Percentiles rank a stretch among this genome's conserved stretches.
These are phyloP conservation scores for Pollenia angustigena DNA, from an alignment of 2,888 invertebrate genomes.

Conservation along the genomic window DNA sequence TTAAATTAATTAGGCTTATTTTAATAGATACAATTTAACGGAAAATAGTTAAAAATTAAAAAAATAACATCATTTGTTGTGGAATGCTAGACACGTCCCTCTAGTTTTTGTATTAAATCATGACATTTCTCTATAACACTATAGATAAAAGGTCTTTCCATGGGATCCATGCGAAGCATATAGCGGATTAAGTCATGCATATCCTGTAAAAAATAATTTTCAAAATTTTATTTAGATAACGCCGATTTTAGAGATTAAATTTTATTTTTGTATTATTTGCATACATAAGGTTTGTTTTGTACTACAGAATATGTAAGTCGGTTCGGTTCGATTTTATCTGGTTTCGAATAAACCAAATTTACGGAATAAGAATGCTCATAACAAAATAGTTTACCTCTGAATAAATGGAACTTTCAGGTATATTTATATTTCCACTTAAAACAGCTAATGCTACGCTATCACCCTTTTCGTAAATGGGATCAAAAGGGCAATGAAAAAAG, in stretches of 20 bases:
- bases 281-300: too few relatives aligned
- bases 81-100: constrained; percentile 85
- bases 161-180: constrained; percentile 90
- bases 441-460: constrained; percentile 95
- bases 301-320: too few relatives aligned
- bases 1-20: constrained; percentile 60
- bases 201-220: constrained; percentile 84
- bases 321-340: too few relatives aligned
- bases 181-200: constrained; percentile 88
- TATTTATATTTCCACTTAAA: constrained; percentile 89
- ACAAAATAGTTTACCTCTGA: constrained; percentile 82
- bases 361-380: constrained; percentile 74
- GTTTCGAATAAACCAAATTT: too few relatives aligned
- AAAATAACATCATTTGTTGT: constrained; percentile 14
- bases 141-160: constrained; percentile 91
- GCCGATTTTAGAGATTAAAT: too few relatives aligned
- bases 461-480: constrained; percentile 92
- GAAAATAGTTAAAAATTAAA: constrained; percentile 30
- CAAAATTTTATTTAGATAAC: not conserved
- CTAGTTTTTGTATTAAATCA: constrained; percentile 86
- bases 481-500: constrained; percentile 94
- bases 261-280: too few relatives aligned
- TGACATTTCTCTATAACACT: constrained; percentile 88
- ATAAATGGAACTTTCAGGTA: constrained; percentile 89
- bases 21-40: constrained; percentile 31